These are phyloP conservation scores for Drosophila aff. DNA, from an alignment of 1,140 invertebrate genomes.

Conservation along the genomic window DNA sequence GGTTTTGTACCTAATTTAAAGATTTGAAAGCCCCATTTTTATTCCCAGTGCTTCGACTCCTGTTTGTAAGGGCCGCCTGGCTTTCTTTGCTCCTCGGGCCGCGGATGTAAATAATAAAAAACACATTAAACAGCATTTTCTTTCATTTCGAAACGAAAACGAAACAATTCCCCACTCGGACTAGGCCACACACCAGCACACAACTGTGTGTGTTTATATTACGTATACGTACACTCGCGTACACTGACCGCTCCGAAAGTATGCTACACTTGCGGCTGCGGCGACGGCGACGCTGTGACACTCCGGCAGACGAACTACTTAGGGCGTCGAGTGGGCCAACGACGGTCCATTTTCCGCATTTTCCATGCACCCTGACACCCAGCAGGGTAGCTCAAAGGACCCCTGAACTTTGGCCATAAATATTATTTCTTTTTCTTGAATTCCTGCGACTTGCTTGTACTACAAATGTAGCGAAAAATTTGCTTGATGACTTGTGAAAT, in stretches of 20 bases:
- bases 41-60: background rate
- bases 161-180: slow-evolving; percentile 72
- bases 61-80: slow-evolving; percentile 13
- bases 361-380: slow-evolving; percentile 58
- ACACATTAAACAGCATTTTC: slow-evolving; percentile 83
- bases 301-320: slow-evolving; percentile 70
- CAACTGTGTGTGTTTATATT: slow-evolving; percentile 7
- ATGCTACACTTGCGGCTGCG: slow-evolving; percentile 54
- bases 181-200: slow-evolving; percentile 32
- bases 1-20: background rate
- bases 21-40: background rate
- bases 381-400: slow-evolving; percentile 21
- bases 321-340: slow-evolving; percentile 46
- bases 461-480: slow-evolving; percentile 21
- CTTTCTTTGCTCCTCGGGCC: slow-evolving; percentile 38
- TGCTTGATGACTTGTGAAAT: slow-evolving; percentile 10
- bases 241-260: slow-evolving; percentile 59
- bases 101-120: slow-evolving; percentile 83
- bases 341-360: slow-evolving; percentile 58
- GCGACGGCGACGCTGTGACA: slow-evolving; percentile 65
- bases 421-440: slow-evolving; percentile 16
- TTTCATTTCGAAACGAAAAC: slow-evolving; percentile 80
- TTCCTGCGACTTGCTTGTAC: background rate
- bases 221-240: slow-evolving; percentile 10
- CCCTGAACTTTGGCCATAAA: slow-evolving; percentile 34